Base-by-base conservation (phyloP, 1,140 invertebrate genomes). In the Macrosteles quadrilineatus region DNA sequence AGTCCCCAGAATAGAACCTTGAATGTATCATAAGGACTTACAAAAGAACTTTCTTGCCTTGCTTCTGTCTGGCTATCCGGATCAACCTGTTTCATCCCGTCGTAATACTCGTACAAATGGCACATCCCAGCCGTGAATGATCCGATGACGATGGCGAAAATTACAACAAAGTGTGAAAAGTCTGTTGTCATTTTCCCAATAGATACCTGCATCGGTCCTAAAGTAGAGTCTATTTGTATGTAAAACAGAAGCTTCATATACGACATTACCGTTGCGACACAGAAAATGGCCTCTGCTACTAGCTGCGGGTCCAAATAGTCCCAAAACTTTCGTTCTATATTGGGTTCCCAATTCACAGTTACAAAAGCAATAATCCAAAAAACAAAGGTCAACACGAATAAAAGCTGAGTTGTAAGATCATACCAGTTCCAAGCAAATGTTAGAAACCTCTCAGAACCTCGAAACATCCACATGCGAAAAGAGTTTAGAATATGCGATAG, bases 1-100 rank as follows among this genome's bases (percentile, higher is more conserved):
- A 92, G 83, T 0, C 88, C 88, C 90, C 90, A 92, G 77, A 92
- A 92, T 30, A 91, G 81, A 3, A 88, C 91, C 17, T 72, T 89
- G 43, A 91, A 79, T 4, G 89, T 90, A 43, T 82, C 84, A 2
- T 70, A 27, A 53, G 87, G 81, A 65, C 81, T 81, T 1, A 86
- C 81, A 73, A 88, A 88, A 0, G 86, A 87, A 27, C 75, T 77
- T 23, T 79, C 81, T 75, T 85, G 81, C 23, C 77, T 73, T 0
- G 70, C 74, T 53, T 76, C 78, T 25, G 79, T 74, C 68, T 83
- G 81, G 62, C 80, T 80, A 0, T 80, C 80, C 30, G 82, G 79
- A 66, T 87, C 85, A 21, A 81, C 78, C 65, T 83, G 84, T 0
- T 85, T 81, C 86, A 88, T 88, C 0, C 85, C 85, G 32, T 84